Evolutionary conservation across 2,888 invertebrate genomes (phyloP).

Genomic region (Apocheima hispidaria): DNA sequence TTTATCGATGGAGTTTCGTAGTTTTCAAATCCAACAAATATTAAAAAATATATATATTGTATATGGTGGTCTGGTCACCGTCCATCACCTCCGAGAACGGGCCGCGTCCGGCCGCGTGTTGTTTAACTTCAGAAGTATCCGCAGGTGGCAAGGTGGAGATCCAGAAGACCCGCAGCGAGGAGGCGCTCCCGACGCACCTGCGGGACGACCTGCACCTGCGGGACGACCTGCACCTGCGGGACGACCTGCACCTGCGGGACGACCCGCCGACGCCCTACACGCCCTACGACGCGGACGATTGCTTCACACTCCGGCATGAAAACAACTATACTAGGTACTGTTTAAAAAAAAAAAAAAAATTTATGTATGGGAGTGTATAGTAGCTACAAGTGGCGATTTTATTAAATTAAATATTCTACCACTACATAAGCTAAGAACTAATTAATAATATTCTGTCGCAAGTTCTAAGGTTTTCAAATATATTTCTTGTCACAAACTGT

Average conservation of each 20-base stretch:
- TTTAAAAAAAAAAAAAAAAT: no score
- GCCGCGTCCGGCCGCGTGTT: no score
- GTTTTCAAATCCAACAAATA: no score
- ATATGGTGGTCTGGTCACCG: neutral
- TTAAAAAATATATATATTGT: no score
- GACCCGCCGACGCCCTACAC: slow-evolving; percentile 45
- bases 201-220: slow-evolving; percentile 47
- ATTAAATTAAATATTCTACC: no score
- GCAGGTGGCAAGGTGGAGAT: slow-evolving; percentile 69
- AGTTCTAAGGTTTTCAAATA: no score
- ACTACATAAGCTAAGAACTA: no score
- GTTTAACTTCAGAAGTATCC: neutral
- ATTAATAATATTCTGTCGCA: no score
- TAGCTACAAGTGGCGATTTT: no score
- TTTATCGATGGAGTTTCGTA: no score
- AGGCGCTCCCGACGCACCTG: slow-evolving; percentile 65
- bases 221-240: slow-evolving; percentile 47
- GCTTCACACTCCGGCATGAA: slow-evolving; percentile 64
- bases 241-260: slow-evolving; percentile 47
- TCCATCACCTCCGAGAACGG: neutral
- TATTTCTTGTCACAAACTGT: no score
- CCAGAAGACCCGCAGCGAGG: slow-evolving; percentile 80
- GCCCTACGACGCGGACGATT: slow-evolving; percentile 58
- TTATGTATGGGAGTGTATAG: no score
- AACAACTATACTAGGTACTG: slow-evolving; percentile 63